A percentile compares a stretch with the other conserved stretches of the same genome.
These are phyloP conservation scores for Sciaenops ocellatus DNA, from an alignment of 2,797 vertebrate genomes.

Conservation along the genomic window DNA sequence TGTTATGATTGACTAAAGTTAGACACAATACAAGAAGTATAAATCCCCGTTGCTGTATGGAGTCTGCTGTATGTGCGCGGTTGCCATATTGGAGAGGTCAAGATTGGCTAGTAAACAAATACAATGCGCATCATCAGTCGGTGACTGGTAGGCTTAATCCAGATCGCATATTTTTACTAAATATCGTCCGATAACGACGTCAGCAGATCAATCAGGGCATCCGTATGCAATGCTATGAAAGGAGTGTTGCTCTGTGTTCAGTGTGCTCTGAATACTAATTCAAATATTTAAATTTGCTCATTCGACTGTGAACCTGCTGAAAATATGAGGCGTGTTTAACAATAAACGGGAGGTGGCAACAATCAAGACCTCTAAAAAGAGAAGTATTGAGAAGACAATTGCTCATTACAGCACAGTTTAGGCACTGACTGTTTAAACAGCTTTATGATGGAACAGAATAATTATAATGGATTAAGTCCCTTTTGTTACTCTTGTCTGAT, in stretches of 20 bases:
- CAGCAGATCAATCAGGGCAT: too few species aligned
- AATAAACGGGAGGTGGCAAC: constrained; percentile 10
- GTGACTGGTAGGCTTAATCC: too few species aligned
- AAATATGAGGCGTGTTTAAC: not conserved
- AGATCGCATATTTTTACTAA: too few species aligned
- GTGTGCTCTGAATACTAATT: too few species aligned
- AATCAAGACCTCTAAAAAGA: not conserved
- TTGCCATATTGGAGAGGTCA: too few species aligned
- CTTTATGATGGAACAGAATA: not conserved
- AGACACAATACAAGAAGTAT: too few species aligned
- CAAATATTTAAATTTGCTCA: not conserved
- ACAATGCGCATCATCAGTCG: too few species aligned
- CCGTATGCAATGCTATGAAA: not conserved
- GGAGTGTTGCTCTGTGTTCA: not conserved
- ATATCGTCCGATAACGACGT: too few species aligned
- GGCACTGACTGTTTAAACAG: not conserved
- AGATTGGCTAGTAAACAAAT: too few species aligned
- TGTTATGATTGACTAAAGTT: too few species aligned
- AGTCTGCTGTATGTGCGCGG: too few species aligned
- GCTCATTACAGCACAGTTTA: not conserved
- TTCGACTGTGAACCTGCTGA: not conserved
- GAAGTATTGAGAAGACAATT: constrained; percentile 3
- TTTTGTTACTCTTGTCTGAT: not conserved
- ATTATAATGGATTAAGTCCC: not conserved
- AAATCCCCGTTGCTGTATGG: too few species aligned